Base-by-base conservation (phyloP, 1,140 invertebrate species). In the Kradibia gibbosae region DNA sequence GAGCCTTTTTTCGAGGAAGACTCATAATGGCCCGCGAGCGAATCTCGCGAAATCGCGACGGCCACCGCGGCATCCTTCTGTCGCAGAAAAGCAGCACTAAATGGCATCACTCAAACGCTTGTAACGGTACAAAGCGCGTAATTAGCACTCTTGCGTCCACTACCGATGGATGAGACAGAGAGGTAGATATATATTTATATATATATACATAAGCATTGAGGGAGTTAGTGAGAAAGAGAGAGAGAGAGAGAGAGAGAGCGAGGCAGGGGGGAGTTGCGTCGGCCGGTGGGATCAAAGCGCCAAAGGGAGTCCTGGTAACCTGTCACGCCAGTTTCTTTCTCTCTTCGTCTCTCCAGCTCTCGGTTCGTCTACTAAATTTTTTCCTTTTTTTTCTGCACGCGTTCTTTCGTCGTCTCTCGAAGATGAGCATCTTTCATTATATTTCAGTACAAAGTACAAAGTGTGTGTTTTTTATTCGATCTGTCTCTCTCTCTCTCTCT, bases 111-210 rank as follows among this genome's bases (percentile, higher is more conserved):
- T 60, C 71, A 13, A 50, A 36, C 31, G 1, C 20, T 8, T 71
- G 11, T 81, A 81, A 81, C 80, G 80, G 80, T 81, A 57, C 72
- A 71, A 77, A 76, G 73, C 72, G 80, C 73, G 80, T 81, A 81
- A 81, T 81, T 81, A 81, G 80, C 80, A 81, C 80, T 81, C 76
- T 76, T 71, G 48, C 72, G 71, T 80, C 70, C 53, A 80, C 50
- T 57, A 62, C 55, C 39, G 70, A 4, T n/a, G 70, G 45, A 74
- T 57, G 78, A 57, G 78, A 48, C 53, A 39, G 22, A 75, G 75
- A 65, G 62, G n/a, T n/a, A n/a, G n/a, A n/a, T n/a, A n/a, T n/a
- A n/a, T n/a, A n/a, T n/a, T n/a, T n/a, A n/a, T n/a, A n/a, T n/a
- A n/a, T n/a, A n/a, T n/a, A n/a, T n/a, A n/a, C n/a, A n/a, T n/a